These are phyloP conservation scores for Brachionus plicatilis DNA, from an alignment of 1,140 invertebrate species.

Conservation along the genomic window DNA sequence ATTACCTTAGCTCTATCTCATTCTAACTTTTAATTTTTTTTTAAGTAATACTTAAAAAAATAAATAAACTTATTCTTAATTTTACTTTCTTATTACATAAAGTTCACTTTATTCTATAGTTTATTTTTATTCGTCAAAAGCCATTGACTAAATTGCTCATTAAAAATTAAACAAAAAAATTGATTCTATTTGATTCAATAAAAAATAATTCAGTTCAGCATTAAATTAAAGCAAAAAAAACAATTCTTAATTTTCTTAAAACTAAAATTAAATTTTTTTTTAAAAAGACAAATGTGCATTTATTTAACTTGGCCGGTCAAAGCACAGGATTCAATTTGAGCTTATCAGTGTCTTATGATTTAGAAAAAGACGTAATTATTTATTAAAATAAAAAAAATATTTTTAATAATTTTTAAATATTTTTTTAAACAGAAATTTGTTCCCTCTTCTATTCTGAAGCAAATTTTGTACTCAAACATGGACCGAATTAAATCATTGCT, in stretches of 20 bases:
- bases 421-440: slow-evolving; percentile 2
- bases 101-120: no score
- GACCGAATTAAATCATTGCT: background rate
- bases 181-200: no score
- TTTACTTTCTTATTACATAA: no score
- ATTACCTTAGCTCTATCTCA: no score
- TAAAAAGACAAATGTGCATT: background rate
- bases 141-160: no score
- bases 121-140: no score
- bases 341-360: background rate
- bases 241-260: background rate
- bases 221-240: background rate
- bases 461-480: slow-evolving; percentile 17
- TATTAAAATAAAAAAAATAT: background rate
- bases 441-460: background rate
- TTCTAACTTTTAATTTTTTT: no score
- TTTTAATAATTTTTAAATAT: background rate
- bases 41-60: no score
- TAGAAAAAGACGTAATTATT: background rate
- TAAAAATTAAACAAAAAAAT: no score
- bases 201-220: no score
- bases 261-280: background rate
- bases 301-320: background rate
- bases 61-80: no score
- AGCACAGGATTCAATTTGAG: background rate